Evolutionary conservation across 2,113 vertebrate species (phyloP).

Genomic region (Callopanchax toddi): DNA sequence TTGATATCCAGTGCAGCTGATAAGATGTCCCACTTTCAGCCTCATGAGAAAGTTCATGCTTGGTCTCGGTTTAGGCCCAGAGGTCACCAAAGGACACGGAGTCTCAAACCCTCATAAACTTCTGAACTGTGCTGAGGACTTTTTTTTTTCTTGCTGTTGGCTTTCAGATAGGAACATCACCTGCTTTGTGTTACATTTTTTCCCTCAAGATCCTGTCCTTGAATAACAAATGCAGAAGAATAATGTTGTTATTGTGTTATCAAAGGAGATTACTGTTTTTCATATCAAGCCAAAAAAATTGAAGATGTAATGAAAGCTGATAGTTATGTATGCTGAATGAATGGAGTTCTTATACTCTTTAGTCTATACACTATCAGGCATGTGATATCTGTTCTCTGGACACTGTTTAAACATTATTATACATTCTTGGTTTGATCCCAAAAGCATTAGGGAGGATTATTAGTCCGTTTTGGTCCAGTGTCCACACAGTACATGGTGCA

Average conservation of each 20-base stretch:
- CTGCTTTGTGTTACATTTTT: slow-evolving; percentile 41
- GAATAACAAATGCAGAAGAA: slow-evolving; percentile 35
- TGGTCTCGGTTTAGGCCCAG: slow-evolving; percentile 5
- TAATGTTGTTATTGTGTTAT: slow-evolving; percentile 35
- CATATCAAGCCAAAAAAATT: slow-evolving; percentile 30
- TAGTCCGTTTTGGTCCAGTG: no score
- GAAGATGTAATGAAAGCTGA: slow-evolving; percentile 17
- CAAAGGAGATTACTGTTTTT: slow-evolving; percentile 34
- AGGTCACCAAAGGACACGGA: slow-evolving; percentile 23
- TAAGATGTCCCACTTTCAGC: slow-evolving; percentile 12
- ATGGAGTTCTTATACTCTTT: slow-evolving; percentile 5
- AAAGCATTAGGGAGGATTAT: no score
- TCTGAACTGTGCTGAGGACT: not conserved
- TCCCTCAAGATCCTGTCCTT: slow-evolving; percentile 50
- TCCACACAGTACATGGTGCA: no score
- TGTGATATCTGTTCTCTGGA: not conserved
- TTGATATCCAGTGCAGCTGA: slow-evolving; percentile 19
- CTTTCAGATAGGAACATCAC: slow-evolving; percentile 36
- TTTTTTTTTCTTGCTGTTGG: not conserved
- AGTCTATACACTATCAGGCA: not conserved
- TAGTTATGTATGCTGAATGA: slow-evolving; percentile 8
- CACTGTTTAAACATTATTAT: not conserved
- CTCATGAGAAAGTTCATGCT: slow-evolving; percentile 35
- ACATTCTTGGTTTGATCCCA: not conserved
- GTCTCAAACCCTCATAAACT: slow-evolving; percentile 12